Evolutionary conservation across 2,113 vertebrate species (phyloP).

Genomic region (Dolichallabes microphthalmus): DNA sequence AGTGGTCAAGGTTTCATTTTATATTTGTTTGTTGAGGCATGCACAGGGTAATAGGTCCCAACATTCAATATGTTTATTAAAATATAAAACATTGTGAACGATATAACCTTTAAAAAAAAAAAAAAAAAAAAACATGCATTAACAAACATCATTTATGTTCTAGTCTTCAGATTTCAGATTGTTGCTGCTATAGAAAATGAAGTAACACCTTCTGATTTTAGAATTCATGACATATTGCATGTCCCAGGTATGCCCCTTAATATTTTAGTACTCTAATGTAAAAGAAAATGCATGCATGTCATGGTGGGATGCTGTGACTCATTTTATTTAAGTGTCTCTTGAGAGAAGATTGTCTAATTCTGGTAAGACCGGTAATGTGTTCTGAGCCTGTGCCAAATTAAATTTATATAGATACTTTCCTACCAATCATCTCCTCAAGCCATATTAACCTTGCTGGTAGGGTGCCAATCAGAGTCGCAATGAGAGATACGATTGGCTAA

Average conservation of each 20-base stretch:
- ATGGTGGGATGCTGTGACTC: not conserved
- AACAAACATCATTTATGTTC: not conserved
- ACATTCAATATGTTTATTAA: no score
- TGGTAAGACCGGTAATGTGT: conserved; percentile 38
- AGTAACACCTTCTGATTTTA: not conserved
- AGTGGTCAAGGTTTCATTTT: not conserved
- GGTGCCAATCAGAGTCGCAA: conserved; percentile 49
- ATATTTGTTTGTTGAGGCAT: not conserved
- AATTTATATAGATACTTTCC: conserved; percentile 55
- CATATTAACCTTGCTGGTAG: conserved; percentile 53
- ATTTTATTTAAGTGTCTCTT: conserved; percentile 27
- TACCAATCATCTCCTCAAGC: conserved; percentile 54
- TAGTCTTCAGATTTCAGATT: not conserved
- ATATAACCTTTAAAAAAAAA: no score
- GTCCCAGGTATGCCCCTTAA: not conserved
- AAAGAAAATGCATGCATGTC: not conserved
- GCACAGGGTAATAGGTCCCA: not conserved
- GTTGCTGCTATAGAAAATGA: not conserved
- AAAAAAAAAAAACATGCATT: no score
- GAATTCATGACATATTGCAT: no score
- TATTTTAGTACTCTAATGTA: not conserved
- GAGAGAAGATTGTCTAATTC: conserved; percentile 25
- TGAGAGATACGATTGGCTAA: conserved; percentile 42
- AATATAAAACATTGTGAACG: no score
- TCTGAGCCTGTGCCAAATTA: conserved; percentile 51